Conservation (phyloP, 2,888 invertebrate genomes). For the Oxyteleia sp. region DNA sequence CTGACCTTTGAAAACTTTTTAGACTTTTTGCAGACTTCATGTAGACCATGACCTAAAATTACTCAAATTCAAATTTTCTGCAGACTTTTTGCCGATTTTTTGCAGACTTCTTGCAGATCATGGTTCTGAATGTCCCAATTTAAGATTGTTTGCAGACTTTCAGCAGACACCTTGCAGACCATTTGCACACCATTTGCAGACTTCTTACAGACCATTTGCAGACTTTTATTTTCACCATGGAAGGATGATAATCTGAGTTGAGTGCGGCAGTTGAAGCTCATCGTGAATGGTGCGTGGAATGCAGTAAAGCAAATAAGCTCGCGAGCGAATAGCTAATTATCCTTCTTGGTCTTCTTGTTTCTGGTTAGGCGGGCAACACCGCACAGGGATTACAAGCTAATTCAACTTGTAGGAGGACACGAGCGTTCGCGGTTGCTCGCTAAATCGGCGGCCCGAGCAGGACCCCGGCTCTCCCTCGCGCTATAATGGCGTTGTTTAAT, state of each 20-base stretch:
- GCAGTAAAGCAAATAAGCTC: conserved; percentile 85
- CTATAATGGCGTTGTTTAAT: conserved; percentile 87
- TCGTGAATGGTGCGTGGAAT: conserved; percentile 82
- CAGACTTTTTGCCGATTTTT: too few species aligned
- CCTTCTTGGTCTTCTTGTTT: conserved; percentile 86
- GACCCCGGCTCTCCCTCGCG: conserved; percentile 73
- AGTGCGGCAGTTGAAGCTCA: conserved; percentile 61
- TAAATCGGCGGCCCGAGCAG: conserved; percentile 65
- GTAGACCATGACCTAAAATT: too few species aligned
- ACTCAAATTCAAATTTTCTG: too few species aligned
- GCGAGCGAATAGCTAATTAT: conserved; percentile 86
- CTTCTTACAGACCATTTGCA: too few species aligned
- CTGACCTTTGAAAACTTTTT: too few species aligned
- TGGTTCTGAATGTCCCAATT: too few species aligned
- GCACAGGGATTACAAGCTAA: conserved; percentile 84
- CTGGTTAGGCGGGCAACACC: conserved; percentile 82
- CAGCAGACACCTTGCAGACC: too few species aligned
- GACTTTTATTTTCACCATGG: too few species aligned
- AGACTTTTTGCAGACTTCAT: too few species aligned
- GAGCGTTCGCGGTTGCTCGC: conserved; percentile 85
- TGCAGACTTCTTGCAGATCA: too few species aligned
- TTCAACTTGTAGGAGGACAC: conserved; percentile 86
- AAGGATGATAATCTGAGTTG: conserved; percentile 69
- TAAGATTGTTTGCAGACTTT: too few species aligned
- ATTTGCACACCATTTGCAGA: too few species aligned